A percentile compares a stretch with the other conserved stretches of the same genome.
Evolutionary conservation across 2,888 invertebrate genomes (phyloP).

Genomic region (Tinea pellionella): DNA sequence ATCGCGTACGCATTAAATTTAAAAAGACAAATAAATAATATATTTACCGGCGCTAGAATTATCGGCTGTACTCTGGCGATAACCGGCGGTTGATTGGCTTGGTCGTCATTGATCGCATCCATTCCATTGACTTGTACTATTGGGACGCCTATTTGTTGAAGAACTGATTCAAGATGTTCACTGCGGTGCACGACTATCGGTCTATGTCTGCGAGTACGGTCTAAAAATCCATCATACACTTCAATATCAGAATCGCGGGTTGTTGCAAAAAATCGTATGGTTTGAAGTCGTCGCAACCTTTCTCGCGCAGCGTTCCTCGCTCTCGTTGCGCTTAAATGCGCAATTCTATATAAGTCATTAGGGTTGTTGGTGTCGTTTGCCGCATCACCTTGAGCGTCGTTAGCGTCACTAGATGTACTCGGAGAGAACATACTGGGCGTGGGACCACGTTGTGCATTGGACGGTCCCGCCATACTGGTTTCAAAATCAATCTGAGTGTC

Average conservation of each 20-base stretch:
- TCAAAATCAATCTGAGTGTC: slow-evolving; percentile 4
- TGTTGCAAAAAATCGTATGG: slow-evolving; percentile 33
- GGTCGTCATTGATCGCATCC: slow-evolving; percentile 41
- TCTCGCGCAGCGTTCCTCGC: slow-evolving; percentile 50
- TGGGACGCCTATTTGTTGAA: slow-evolving; percentile 57
- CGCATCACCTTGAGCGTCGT: slow-evolving; percentile 19
- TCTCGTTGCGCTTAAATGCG: slow-evolving; percentile 51
- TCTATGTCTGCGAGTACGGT: slow-evolving; percentile 26
- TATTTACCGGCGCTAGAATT: slow-evolving; percentile 55
- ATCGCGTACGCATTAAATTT: neutral
- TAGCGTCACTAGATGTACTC: neutral
- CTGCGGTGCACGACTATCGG: slow-evolving; percentile 33
- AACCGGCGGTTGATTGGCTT: slow-evolving; percentile 36
- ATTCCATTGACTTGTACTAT: slow-evolving; percentile 73
- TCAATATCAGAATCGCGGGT: neutral
- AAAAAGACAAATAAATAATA: too few relatives aligned
- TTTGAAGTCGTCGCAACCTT: slow-evolving; percentile 49
- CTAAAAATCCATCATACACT: slow-evolving; percentile 15
- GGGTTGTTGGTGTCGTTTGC: slow-evolving; percentile 41
- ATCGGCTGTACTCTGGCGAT: slow-evolving; percentile 60
- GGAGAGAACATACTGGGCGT: neutral
- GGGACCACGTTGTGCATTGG: neutral
- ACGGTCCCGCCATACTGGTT: neutral
- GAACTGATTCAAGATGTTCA: slow-evolving; percentile 36
- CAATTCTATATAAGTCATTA: slow-evolving; percentile 50